These are phyloP conservation scores for Lasioglossum villosulum DNA, from an alignment of 2,888 invertebrate genomes.

Conservation along the genomic window DNA sequence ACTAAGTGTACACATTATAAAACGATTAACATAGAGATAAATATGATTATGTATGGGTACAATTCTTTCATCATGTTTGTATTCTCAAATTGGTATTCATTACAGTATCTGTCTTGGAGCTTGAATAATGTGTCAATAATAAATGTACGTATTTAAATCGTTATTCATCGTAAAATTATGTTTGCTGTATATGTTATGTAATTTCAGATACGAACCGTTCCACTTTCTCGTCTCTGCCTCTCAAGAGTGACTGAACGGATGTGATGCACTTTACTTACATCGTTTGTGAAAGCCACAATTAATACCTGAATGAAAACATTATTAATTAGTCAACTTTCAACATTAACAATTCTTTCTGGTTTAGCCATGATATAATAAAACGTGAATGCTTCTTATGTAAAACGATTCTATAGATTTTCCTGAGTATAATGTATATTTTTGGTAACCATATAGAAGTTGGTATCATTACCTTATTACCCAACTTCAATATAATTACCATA, in stretches of 20 bases:
- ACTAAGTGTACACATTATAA: constrained; percentile 13
- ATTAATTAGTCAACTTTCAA: neutral
- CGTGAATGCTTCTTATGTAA: neutral
- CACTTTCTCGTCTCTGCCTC: constrained; percentile 67
- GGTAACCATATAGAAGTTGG: no score
- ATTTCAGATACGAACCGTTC: constrained; percentile 63
- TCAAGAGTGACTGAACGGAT: constrained; percentile 70
- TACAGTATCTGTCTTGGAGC: constrained; percentile 9
- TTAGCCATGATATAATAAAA: neutral
- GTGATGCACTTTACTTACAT: constrained; percentile 86
- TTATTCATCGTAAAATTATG: constrained; percentile 22
- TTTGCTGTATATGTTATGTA: constrained; percentile 38
- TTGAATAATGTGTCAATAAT: constrained; percentile 9
- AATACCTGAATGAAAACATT: constrained; percentile 84
- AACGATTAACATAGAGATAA: constrained; percentile 1
- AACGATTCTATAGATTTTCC: neutral
- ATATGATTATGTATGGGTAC: constrained; percentile 6
- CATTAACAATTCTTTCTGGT: neutral
- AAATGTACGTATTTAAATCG: constrained; percentile 18
- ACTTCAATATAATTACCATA: neutral
- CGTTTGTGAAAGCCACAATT: constrained; percentile 88
- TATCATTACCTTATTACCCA: no score
- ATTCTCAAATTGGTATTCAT: constrained; percentile 5
- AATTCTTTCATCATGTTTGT: constrained; percentile 1
- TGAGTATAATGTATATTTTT: neutral